These are phyloP conservation scores for Phaedon cochleariae DNA, from an alignment of 2,888 invertebrate species.

Conservation along the genomic window DNA sequence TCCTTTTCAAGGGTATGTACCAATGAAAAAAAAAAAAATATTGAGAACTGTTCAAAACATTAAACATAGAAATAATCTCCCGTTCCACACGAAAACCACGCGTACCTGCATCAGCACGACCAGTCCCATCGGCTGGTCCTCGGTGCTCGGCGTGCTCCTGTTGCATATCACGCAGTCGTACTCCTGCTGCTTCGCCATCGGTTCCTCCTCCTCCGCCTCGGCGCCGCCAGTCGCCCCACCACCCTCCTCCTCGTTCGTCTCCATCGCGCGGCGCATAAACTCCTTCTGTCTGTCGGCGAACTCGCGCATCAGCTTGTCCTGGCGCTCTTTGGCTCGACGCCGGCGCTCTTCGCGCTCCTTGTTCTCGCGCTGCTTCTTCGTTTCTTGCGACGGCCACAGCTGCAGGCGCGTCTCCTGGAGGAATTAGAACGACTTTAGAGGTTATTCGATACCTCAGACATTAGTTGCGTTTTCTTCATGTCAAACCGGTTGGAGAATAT, in stretches of 20 bases:
- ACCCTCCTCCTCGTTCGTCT: conserved; percentile 66
- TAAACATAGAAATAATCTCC: too few relatives aligned
- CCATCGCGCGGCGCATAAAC: conserved; percentile 85
- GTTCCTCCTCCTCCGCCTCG: conserved; percentile 69
- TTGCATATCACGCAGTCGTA: conserved; percentile 97
- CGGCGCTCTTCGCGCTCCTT: conserved; percentile 86
- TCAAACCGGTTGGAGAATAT: too few relatives aligned
- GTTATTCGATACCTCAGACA: neutral
- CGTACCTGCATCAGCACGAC: conserved; percentile 80
- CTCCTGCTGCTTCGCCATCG: conserved; percentile 68
- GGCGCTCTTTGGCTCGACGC: conserved; percentile 85
- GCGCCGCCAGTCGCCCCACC: neutral
- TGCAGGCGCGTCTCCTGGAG: conserved; percentile 71
- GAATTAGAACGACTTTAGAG: neutral
- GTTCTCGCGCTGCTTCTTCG: conserved; percentile 73
- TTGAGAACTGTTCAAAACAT: too few relatives aligned
- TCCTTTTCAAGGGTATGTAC: too few relatives aligned
- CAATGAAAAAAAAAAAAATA: too few relatives aligned
- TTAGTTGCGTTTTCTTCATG: too few relatives aligned
- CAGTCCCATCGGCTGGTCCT: conserved; percentile 85
- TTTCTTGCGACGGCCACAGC: conserved; percentile 84
- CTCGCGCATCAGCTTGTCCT: conserved; percentile 91
- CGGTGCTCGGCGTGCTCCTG: conserved; percentile 79
- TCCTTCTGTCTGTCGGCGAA: conserved; percentile 91
- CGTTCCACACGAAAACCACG: too few relatives aligned